Percentiles rank a stretch among this genome's conserved stretches.
phyloP scores from a whole-genome alignment of 2,888 invertebrate genomes.

The Drosophila infuscata region DNA sequence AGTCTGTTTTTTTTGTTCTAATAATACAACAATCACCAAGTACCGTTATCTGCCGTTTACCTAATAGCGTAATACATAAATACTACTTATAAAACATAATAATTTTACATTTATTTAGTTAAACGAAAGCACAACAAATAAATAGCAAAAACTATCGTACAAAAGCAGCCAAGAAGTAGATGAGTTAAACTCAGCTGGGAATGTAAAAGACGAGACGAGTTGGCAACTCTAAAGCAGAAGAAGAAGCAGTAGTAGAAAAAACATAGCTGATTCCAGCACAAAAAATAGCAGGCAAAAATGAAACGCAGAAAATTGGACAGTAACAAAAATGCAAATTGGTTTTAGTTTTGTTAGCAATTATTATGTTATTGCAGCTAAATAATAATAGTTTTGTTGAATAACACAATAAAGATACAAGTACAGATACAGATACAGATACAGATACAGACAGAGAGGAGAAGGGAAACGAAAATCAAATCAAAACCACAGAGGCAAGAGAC shows the following conservation, averaged over 20 bases:
- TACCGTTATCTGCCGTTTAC: conserved; percentile 55
- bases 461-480: conserved; percentile 39
- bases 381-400: conserved; percentile 10
- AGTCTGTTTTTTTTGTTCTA: conserved; percentile 43
- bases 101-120: conserved; percentile 42
- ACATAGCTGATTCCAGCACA: conserved; percentile 6
- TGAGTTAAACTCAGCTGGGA: conserved; percentile 36
- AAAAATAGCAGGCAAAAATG: not conserved
- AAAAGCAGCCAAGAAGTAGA: conserved; percentile 24
- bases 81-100: conserved; percentile 1
- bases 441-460: conserved; percentile 9
- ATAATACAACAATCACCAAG: conserved; percentile 34
- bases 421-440: conserved; percentile 18
- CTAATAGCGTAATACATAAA: conserved; percentile 31
- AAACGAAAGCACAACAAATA: conserved; percentile 25
- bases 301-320: conserved; percentile 8
- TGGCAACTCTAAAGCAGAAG: conserved; percentile 39
- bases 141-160: conserved; percentile 46
- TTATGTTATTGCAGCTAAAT: conserved; percentile 6
- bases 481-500: conserved; percentile 53
- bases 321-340: conserved; percentile 22
- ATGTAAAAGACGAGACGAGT: not conserved
- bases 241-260: not conserved
- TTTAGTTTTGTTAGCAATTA: conserved; percentile 33
- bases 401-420: not conserved